phyloP scores from a whole-genome alignment of 1,140 invertebrate species.

The Formica exsecta region DNA sequence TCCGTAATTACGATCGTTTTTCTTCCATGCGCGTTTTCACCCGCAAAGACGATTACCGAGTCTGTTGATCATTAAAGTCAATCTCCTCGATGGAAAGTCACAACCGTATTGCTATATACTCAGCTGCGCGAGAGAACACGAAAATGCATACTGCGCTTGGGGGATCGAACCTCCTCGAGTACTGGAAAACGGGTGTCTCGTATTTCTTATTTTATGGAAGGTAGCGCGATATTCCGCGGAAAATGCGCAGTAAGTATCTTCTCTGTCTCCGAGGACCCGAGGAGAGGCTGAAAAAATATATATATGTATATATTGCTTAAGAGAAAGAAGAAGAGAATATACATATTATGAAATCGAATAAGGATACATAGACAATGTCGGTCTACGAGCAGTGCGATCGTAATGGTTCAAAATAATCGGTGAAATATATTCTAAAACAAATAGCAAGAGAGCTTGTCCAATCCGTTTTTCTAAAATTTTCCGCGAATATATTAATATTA shows the following conservation, averaged over 20 bases:
- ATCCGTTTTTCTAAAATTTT: not conserved
- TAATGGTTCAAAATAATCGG: slow-evolving; percentile 22
- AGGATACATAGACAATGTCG: slow-evolving; percentile 36
- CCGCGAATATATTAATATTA: not conserved
- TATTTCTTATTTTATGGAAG: slow-evolving; percentile 58
- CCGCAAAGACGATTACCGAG: slow-evolving; percentile 14
- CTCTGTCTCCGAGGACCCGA: slow-evolving; percentile 20
- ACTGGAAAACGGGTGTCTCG: slow-evolving; percentile 38
- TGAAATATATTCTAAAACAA: slow-evolving; percentile 8
- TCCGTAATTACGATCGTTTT: slow-evolving; percentile 11
- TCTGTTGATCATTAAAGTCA: slow-evolving; percentile 42
- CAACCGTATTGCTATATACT: not conserved
- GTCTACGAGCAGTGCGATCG: slow-evolving; percentile 9
- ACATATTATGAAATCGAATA: slow-evolving; percentile 44
- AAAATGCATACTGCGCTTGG: slow-evolving; percentile 55
- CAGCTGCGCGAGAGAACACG: slow-evolving; percentile 2
- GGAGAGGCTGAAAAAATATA: slow-evolving; percentile 16
- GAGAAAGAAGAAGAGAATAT: not conserved
- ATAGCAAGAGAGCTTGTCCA: too few species aligned
- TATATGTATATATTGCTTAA: slow-evolving; percentile 51
- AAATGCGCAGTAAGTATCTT: slow-evolving; percentile 59
- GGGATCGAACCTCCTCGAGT: slow-evolving; percentile 30
- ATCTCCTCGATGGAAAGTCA: slow-evolving; percentile 30
- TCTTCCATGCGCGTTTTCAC: not conserved
- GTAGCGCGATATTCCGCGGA: slow-evolving; percentile 49